Percentiles rank a stretch among this genome's conserved stretches.
Conservation (phyloP, 2,888 invertebrate species). For the Allygus modestus region DNA sequence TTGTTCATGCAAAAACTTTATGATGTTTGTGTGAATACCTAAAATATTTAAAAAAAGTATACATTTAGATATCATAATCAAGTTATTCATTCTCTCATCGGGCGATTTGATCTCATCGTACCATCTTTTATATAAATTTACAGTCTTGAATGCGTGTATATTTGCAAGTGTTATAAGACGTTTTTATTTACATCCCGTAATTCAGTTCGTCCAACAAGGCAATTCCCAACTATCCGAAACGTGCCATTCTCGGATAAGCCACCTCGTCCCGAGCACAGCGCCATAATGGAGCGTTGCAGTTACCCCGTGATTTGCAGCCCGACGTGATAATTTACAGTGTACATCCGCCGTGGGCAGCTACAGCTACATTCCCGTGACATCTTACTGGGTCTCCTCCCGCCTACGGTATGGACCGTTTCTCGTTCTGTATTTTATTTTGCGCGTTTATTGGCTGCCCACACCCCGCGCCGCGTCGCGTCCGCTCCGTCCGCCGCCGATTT, state of each 20-base stretch:
- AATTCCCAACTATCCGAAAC: not conserved
- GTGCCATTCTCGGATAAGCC: not conserved
- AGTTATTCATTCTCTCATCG: too few species aligned
- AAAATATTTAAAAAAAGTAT: too few species aligned
- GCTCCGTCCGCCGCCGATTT: not conserved
- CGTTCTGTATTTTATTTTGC: slow-evolving; percentile 33
- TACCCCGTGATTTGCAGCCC: not conserved
- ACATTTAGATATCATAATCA: too few species aligned
- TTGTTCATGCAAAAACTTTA: too few species aligned
- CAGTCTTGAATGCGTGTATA: too few species aligned
- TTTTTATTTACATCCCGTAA: too few species aligned
- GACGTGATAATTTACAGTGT: not conserved
- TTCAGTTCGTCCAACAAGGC: too few species aligned
- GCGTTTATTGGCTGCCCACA: slow-evolving; percentile 41
- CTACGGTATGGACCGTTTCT: slow-evolving; percentile 34
- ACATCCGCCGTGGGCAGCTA: slow-evolving; percentile 12
- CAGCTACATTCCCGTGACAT: slow-evolving; percentile 4
- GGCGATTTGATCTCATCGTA: too few species aligned
- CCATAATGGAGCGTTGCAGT: not conserved
- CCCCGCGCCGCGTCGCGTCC: not conserved
- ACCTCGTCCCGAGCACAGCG: too few species aligned
- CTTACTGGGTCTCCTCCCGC: slow-evolving; percentile 35
- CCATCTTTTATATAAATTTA: too few species aligned
- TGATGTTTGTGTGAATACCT: too few species aligned
- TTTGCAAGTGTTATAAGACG: too few species aligned